phyloP scores from a whole-genome alignment of 1,140 invertebrate species.

The Euschistus heros region DNA sequence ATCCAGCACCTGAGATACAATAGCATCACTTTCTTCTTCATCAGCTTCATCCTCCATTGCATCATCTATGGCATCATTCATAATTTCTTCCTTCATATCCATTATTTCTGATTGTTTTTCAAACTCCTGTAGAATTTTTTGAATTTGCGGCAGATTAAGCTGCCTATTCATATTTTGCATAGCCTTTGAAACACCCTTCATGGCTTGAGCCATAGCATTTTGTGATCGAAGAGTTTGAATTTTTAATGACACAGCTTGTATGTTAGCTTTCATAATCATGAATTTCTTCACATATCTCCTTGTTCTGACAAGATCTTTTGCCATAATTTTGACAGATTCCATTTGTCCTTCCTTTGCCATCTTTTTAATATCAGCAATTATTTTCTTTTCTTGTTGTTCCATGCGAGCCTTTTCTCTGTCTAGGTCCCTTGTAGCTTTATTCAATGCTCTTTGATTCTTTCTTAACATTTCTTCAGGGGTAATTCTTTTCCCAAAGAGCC shows the following conservation, averaged over 20 bases:
- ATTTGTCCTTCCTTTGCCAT: constrained; percentile 98
- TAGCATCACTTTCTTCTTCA: constrained; percentile 91
- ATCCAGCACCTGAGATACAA: constrained; percentile 88
- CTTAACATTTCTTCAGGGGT: constrained; percentile 96
- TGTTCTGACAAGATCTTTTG: constrained; percentile 95
- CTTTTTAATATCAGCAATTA: constrained; percentile 97
- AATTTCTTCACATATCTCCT: constrained; percentile 95
- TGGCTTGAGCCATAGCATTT: constrained; percentile 98
- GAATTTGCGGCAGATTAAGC: constrained; percentile 97
- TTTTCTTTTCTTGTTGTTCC: constrained; percentile 98
- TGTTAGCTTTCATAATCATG: constrained; percentile 99
- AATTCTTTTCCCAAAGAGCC: constrained; percentile 92
- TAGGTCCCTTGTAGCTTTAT: constrained; percentile 95
- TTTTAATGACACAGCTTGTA: constrained; percentile 96
- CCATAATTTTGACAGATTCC: constrained; percentile 99
- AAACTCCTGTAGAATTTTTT: constrained; percentile 98
- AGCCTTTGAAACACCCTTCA: constrained; percentile 97
- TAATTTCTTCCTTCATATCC: constrained; percentile 99
- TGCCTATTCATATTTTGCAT: constrained; percentile 99
- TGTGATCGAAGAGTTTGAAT: constrained; percentile 97
- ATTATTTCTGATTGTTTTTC: constrained; percentile 99
- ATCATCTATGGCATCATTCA: constrained; percentile 99
- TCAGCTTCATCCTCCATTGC: constrained; percentile 97
- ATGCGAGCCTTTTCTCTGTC: constrained; percentile 89
- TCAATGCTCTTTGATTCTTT: constrained; percentile 96